phyloP scores from a whole-genome alignment of 2,113 vertebrate species.

The Oryzias melastigma region DNA sequence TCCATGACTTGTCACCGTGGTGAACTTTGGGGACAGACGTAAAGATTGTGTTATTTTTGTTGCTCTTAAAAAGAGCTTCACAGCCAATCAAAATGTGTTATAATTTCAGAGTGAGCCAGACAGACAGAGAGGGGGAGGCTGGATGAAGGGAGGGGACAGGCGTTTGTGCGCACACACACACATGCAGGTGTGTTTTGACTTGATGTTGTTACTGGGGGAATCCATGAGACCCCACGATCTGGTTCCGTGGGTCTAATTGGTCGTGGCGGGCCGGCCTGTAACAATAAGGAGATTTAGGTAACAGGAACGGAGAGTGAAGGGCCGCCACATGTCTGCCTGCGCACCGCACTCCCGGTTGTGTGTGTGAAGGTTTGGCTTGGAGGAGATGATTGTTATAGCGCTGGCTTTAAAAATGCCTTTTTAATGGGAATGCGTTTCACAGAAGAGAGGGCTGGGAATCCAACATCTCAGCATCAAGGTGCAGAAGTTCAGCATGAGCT shows the following conservation, averaged over 20 bases:
- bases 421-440: conserved; percentile 80
- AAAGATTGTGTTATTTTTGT: conserved; percentile 65
- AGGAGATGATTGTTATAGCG: conserved; percentile 79
- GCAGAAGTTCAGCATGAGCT: conserved; percentile 63
- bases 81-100: conserved; percentile 67
- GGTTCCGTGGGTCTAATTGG: conserved; percentile 76
- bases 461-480: conserved; percentile 59
- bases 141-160: conserved; percentile 37
- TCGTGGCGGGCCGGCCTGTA: conserved; percentile 69
- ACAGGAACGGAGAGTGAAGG: conserved; percentile 60
- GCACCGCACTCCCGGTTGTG: conserved; percentile 62
- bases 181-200: conserved; percentile 67
- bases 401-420: conserved; percentile 78
- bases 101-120: conserved; percentile 59
- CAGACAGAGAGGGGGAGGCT: conserved; percentile 24
- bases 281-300: conserved; percentile 64
- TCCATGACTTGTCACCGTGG: conserved; percentile 14
- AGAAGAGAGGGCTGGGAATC: conserved; percentile 69
- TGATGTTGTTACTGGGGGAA: conserved; percentile 77
- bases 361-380: conserved; percentile 67
- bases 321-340: conserved; percentile 76
- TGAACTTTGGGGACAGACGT: conserved; percentile 63
- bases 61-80: conserved; percentile 61
- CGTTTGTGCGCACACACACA: conserved; percentile 36
- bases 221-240: conserved; percentile 77